Evolutionary conservation across 2,797 vertebrate species (phyloP).

Genomic region (Siniperca obscura): DNA sequence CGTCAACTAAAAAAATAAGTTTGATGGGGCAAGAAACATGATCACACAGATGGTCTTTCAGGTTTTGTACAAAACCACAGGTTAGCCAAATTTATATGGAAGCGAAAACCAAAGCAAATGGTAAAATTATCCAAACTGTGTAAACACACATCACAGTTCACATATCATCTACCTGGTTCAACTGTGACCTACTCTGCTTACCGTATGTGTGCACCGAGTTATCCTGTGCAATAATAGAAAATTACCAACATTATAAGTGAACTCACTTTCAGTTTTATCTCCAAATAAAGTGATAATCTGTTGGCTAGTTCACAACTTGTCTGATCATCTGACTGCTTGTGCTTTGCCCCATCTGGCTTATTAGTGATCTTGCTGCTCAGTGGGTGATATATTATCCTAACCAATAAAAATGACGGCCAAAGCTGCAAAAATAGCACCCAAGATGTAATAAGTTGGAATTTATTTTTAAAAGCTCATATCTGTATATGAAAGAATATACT

Average conservation of each 20-base stretch:
- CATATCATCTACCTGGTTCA: neutral
- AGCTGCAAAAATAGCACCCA: neutral
- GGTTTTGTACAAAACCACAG: neutral
- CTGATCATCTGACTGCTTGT: neutral
- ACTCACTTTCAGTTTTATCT: neutral
- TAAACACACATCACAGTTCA: constrained; percentile 1
- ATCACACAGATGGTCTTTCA: neutral
- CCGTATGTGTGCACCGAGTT: neutral
- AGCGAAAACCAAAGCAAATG: neutral
- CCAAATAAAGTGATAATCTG: neutral
- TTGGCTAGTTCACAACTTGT: neutral
- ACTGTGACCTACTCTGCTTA: neutral
- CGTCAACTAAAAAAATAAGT: no score
- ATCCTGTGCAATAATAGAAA: neutral
- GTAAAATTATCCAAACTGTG: neutral
- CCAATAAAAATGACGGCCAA: neutral
- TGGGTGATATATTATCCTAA: neutral
- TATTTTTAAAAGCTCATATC: neutral
- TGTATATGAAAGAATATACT: neutral
- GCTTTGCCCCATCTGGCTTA: no score
- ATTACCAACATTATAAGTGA: neutral
- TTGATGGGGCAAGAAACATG: neutral
- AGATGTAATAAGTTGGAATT: neutral
- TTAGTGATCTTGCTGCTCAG: neutral
- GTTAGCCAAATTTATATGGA: neutral